Evolutionary conservation across 2,113 vertebrate species (phyloP).

Genomic region (Sinocyclocheilus grahami): DNA sequence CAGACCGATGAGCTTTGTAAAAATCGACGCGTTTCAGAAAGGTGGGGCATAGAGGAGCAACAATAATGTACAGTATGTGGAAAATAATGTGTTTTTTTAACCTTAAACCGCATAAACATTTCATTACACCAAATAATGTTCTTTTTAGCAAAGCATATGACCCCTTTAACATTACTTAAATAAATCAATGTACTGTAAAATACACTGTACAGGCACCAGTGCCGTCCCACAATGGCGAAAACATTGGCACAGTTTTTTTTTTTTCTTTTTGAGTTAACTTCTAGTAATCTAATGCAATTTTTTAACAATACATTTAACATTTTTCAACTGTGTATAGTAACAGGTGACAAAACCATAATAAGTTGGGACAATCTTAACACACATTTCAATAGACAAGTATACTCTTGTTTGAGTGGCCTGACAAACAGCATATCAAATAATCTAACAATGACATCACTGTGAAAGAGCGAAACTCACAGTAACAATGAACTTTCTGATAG

Average conservation of each 20-base stretch:
- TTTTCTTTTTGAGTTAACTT: too few species aligned
- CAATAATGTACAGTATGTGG: too few species aligned
- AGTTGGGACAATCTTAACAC: not conserved
- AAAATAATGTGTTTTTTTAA: too few species aligned
- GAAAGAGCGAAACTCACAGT: constrained; percentile 1
- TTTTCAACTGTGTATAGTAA: not conserved
- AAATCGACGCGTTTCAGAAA: too few species aligned
- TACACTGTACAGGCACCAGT: not conserved
- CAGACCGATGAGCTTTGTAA: too few species aligned
- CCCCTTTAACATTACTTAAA: not conserved
- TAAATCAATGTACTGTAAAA: not conserved
- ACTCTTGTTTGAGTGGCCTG: constrained; percentile 12
- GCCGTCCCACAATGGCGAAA: not conserved
- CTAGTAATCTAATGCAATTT: not conserved
- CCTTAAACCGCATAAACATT: too few species aligned
- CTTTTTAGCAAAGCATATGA: too few species aligned
- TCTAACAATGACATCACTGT: constrained; percentile 10
- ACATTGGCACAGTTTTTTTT: not conserved
- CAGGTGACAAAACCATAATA: not conserved
- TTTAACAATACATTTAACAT: too few species aligned
- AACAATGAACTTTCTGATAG: constrained; percentile 2
- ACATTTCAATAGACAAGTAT: constrained; percentile 5
- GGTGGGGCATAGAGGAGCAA: too few species aligned
- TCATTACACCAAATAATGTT: too few species aligned
- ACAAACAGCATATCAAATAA: constrained; percentile 8